phyloP scores from a whole-genome alignment of 2,888 invertebrate genomes.

The Luperina nickerlii region DNA sequence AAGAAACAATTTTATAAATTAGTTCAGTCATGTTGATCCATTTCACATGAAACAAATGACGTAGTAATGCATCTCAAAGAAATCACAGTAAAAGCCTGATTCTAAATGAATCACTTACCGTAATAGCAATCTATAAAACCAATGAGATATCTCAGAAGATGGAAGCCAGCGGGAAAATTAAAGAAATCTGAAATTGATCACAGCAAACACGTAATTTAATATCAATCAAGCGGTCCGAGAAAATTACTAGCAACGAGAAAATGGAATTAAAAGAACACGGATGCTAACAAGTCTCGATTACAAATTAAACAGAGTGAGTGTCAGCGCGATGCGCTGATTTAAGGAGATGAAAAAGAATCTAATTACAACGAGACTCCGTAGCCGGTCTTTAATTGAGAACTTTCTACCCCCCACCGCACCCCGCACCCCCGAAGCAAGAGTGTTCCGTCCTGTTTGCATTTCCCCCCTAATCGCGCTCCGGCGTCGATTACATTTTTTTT shows the following conservation, averaged over 20 bases:
- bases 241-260: constrained; percentile 79
- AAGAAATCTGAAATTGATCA: constrained; percentile 67
- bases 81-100: constrained; percentile 31
- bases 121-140: constrained; percentile 51
- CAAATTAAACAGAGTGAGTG: constrained; percentile 89
- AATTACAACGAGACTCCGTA: constrained; percentile 87
- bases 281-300: constrained; percentile 89
- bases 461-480: constrained; percentile 84
- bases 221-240: constrained; percentile 79
- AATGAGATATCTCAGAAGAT: constrained; percentile 49
- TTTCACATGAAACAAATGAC: constrained; percentile 14
- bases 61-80: constrained; percentile 15
- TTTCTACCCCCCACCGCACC: constrained; percentile 71
- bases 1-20: constrained; percentile 21
- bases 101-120: constrained; percentile 56
- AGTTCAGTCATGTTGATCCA: neutral
- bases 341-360: constrained; percentile 89
- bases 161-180: constrained; percentile 53
- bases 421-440: constrained; percentile 54
- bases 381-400: constrained; percentile 89
- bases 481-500: constrained; percentile 90
- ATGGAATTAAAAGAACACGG: constrained; percentile 85
- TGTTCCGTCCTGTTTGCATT: constrained; percentile 81
- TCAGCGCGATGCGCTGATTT: constrained; percentile 85
- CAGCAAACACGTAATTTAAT: constrained; percentile 78